Conservation (phyloP, 37 sponge, comb jelly and placozoan species). For the Sycon ciliatum region DNA sequence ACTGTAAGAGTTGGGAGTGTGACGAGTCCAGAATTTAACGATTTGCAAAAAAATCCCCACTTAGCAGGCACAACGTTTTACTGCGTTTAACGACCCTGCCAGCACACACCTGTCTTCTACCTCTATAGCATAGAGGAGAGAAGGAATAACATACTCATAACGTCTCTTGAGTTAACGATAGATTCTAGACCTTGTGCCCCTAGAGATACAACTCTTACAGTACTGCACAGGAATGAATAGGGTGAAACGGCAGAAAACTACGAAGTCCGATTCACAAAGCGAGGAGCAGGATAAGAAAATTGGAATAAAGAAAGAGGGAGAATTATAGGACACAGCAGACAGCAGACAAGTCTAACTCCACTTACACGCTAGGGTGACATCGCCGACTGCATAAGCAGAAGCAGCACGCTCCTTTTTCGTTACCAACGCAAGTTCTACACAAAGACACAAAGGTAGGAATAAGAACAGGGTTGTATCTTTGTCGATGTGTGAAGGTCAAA, state of each 20-base stretch:
- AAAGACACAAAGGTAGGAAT: neutral
- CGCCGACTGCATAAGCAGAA: constrained; percentile 65
- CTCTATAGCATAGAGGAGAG: neutral
- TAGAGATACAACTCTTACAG: no score
- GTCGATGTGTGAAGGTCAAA: no score
- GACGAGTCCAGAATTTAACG: neutral
- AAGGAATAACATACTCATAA: neutral
- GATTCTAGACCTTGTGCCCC: no score
- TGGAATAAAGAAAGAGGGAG: constrained; percentile 2
- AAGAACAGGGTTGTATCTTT: no score
- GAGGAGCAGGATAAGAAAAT: neutral
- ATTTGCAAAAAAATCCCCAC: constrained; percentile 5
- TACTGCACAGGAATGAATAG: no score
- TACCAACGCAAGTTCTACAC: constrained; percentile 82
- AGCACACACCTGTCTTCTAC: no score
- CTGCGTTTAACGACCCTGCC: neutral
- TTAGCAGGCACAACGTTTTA: neutral
- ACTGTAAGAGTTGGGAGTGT: neutral
- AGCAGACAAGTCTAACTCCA: neutral
- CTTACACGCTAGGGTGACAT: constrained; percentile 73
- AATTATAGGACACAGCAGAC: no score
- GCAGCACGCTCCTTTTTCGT: constrained; percentile 85
- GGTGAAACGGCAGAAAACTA: no score
- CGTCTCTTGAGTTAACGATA: no score
- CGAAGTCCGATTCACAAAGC: no score